A percentile compares a stretch with the other conserved stretches of the same genome.
Conservation (phyloP, 2,113 vertebrate species). For the Ctenodactylus gundi region DNA sequence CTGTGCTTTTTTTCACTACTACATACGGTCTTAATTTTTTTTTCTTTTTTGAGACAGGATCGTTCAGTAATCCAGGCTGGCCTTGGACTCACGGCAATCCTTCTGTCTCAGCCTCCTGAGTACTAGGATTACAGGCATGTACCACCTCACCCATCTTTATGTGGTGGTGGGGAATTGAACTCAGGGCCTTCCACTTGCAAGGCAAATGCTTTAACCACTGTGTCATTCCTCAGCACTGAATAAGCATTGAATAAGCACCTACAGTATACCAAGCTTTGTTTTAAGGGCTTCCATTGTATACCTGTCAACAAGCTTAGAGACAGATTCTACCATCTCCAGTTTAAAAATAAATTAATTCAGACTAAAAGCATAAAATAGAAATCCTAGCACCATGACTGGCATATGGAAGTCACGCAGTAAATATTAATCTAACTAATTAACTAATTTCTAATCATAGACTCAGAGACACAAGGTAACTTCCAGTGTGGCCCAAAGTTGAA, state of each 20-base stretch:
- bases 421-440: not conserved
- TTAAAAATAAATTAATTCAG: slow-evolving; percentile 8
- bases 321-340: not conserved
- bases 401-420: not conserved
- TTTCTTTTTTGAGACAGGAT: too few relatives aligned
- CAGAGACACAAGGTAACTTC: not conserved
- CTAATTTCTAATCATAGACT: not conserved
- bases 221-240: too few relatives aligned
- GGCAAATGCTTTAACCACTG: too few relatives aligned
- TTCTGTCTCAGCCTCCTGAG: too few relatives aligned
- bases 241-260: not conserved
- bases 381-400: not conserved
- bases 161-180: too few relatives aligned
- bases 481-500: not conserved
- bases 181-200: too few relatives aligned
- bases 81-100: too few relatives aligned
- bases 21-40: too few relatives aligned
- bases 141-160: too few relatives aligned
- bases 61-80: too few relatives aligned
- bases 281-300: not conserved
- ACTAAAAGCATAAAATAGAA: not conserved
- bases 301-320: not conserved
- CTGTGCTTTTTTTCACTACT: not conserved
- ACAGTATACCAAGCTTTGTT: not conserved
- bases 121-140: too few relatives aligned